These are phyloP conservation scores for Thaumetopoea pityocampa DNA, from an alignment of 1,140 invertebrate genomes.

Conservation along the genomic window DNA sequence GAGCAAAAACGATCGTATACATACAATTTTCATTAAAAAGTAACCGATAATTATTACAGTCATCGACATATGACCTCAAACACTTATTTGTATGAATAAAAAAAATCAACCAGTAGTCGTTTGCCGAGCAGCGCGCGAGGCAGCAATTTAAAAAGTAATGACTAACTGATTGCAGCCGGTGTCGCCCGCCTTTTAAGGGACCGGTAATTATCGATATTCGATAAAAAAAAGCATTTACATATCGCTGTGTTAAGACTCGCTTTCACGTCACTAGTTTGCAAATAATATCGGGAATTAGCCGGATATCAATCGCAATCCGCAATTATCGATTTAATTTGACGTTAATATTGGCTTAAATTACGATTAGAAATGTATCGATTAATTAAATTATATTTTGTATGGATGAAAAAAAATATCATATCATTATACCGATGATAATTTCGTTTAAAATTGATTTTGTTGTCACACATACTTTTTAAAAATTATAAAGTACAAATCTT, in stretches of 20 bases:
- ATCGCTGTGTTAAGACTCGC: conserved; percentile 35
- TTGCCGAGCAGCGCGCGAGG: conserved; percentile 14
- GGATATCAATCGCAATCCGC: conserved; percentile 4
- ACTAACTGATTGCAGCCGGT: conserved; percentile 42
- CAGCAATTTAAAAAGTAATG: conserved; percentile 63
- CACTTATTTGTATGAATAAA: conserved; percentile 20
- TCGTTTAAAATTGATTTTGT: too few relatives aligned
- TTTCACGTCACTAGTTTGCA: conserved; percentile 38
- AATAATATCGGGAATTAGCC: conserved; percentile 14
- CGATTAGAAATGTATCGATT: background rate
- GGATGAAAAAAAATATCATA: too few relatives aligned
- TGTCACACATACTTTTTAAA: too few relatives aligned
- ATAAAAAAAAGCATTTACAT: conserved; percentile 51
- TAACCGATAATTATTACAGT: too few relatives aligned
- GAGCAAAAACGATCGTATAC: too few relatives aligned
- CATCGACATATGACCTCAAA: conserved; percentile 11
- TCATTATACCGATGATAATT: too few relatives aligned
- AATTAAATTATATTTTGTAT: too few relatives aligned
- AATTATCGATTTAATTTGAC: conserved; percentile 8
- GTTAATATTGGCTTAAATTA: conserved; percentile 12
- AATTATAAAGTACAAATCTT: too few relatives aligned
- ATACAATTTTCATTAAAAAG: too few relatives aligned
- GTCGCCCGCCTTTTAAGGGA: conserved; percentile 52
- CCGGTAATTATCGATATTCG: conserved; percentile 49
- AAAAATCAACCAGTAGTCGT: conserved; percentile 15